Base-by-base conservation (phyloP, 2,888 invertebrate genomes). In the Lathronympha strigana region DNA sequence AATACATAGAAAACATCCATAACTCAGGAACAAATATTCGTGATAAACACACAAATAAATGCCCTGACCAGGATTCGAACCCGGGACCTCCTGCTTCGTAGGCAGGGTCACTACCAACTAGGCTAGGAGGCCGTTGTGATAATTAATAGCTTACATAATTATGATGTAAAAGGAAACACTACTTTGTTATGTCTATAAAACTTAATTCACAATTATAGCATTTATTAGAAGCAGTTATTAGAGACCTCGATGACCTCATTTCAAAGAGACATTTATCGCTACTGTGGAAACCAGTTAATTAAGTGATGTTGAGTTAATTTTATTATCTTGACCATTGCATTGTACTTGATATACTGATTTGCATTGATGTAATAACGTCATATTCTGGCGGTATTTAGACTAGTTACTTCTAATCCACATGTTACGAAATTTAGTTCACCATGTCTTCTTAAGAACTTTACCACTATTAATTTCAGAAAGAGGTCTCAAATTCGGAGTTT, bases 261-360 rank as follows among this genome's bases (percentile, higher is more conserved):
- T 49, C 9, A 15, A 28, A 25, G 4, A 25, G 49, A 49, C 25
- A 49, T 49, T 49, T 28, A 49, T 49, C 9, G 49, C 49, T 49
- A 17, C 28, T 49, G 9, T 9, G 11, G 9, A 49, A 28, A 28
- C 50, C 31, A 33, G 13, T 51, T 19, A 13, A 51, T 51, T 13
- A 51, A 51, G 31, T 51, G 50, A 51, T 51, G 5, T 3, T 17
- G 13, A 31, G 31, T 19, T 31, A 3, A 33, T 31, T 28, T 51
- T 51, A 50, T 50, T 50, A 51, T 31, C 28, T 28, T 9, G 21
- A 4, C 9, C 17, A 19, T 17, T 50, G 28, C 17, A 31, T 31
- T 31, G 31, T 31, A 11, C 4, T 31, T 31, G 17, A 50, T 50
- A 5, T 21, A 21, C 1, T 45, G 23, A 45, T 6, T 45, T n/a